These are phyloP conservation scores for Portunus trituberculatus DNA, from an alignment of 1,140 invertebrate species.

Conservation along the genomic window DNA sequence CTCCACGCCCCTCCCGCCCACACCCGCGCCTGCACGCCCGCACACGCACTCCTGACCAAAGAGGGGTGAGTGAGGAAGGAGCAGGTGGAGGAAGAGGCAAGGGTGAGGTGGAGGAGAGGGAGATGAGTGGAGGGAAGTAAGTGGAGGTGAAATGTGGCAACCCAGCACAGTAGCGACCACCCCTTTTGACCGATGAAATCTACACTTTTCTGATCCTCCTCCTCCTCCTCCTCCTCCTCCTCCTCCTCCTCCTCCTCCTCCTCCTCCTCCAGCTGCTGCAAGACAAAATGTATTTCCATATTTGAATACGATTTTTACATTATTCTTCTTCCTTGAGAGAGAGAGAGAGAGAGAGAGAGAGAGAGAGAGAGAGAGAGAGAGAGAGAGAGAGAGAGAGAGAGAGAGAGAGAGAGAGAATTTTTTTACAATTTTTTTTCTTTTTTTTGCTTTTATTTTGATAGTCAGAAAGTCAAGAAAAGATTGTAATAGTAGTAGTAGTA, in stretches of 20 bases:
- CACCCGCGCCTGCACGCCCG: too few relatives aligned
- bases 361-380: background rate
- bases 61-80: background rate
- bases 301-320: too few relatives aligned
- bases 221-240: too few relatives aligned
- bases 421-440: background rate
- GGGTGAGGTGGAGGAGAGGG: background rate
- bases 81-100: background rate
- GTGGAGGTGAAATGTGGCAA: background rate
- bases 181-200: conserved; percentile 29
- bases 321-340: too few relatives aligned
- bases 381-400: background rate
- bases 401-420: background rate
- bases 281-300: background rate
- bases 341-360: conserved; percentile 6
- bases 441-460: too few relatives aligned
- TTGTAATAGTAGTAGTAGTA: too few relatives aligned
- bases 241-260: background rate
- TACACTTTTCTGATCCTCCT: background rate
- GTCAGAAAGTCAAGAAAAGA: too few relatives aligned
- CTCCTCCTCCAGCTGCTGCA: background rate
- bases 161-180: conserved; percentile 21
- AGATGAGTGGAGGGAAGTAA: background rate
- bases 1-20: too few relatives aligned
- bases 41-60: too few relatives aligned